Evolutionary conservation across 2,113 vertebrate species (phyloP).

Genomic region (Dicaeum eximium): DNA sequence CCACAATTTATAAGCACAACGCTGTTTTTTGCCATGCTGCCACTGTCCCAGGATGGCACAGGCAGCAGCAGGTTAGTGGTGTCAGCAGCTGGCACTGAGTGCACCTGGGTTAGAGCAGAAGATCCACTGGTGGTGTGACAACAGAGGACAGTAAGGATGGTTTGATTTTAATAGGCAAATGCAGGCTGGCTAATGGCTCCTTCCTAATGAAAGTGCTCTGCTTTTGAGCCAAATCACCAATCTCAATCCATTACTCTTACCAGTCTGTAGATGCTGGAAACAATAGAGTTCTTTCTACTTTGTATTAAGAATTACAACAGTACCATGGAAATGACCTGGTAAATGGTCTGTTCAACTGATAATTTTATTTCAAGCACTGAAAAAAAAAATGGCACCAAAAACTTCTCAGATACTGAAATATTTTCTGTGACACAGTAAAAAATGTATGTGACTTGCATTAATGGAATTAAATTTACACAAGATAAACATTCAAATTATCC

Average conservation of each 20-base stretch:
- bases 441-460: background rate
- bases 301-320: background rate
- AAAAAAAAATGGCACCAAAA: background rate
- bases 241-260: background rate
- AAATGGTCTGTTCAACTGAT: background rate
- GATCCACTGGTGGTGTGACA: background rate
- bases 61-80: background rate
- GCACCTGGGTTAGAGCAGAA: background rate
- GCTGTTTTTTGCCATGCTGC: background rate
- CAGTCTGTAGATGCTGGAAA: background rate
- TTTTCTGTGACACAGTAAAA: background rate
- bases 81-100: background rate
- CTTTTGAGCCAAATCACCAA: background rate
- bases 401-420: background rate
- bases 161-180: background rate
- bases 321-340: background rate
- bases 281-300: background rate
- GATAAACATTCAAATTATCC: background rate
- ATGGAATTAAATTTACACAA: background rate
- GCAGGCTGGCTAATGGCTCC: background rate
- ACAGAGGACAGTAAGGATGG: background rate
- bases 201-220: background rate
- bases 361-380: background rate
- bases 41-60: background rate
- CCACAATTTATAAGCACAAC: background rate